phyloP scores from a whole-genome alignment of 2,113 vertebrate species.

The Pelusios castaneus region DNA sequence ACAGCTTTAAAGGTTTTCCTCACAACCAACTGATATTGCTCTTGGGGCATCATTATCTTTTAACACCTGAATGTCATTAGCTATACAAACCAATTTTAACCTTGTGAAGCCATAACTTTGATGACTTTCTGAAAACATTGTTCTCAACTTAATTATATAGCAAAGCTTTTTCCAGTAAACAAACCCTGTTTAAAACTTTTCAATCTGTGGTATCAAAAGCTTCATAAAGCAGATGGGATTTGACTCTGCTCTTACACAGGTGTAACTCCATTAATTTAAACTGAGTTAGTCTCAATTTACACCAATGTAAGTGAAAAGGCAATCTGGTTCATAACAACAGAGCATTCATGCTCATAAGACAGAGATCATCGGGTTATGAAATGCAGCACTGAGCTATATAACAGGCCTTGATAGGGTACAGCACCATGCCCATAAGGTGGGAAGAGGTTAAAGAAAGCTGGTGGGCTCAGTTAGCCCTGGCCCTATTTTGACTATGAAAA shows the following conservation, averaged over 20 bases:
- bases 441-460: too few species aligned
- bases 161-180: background rate
- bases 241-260: background rate
- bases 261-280: background rate
- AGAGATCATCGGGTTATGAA: background rate
- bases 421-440: too few species aligned
- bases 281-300: background rate
- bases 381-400: background rate
- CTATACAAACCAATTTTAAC: background rate
- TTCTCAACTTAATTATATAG: background rate
- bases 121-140: background rate
- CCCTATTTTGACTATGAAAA: too few species aligned
- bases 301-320: background rate
- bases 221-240: background rate
- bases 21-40: background rate
- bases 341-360: background rate
- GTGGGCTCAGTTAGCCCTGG: too few species aligned
- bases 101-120: background rate
- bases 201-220: background rate
- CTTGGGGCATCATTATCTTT: background rate
- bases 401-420: too few species aligned
- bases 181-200: background rate
- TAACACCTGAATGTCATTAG: background rate
- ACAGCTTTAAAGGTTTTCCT: background rate
- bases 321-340: background rate